These are phyloP conservation scores for Myiagra hebetior DNA, from an alignment of 2,113 vertebrate genomes.

Conservation along the genomic window DNA sequence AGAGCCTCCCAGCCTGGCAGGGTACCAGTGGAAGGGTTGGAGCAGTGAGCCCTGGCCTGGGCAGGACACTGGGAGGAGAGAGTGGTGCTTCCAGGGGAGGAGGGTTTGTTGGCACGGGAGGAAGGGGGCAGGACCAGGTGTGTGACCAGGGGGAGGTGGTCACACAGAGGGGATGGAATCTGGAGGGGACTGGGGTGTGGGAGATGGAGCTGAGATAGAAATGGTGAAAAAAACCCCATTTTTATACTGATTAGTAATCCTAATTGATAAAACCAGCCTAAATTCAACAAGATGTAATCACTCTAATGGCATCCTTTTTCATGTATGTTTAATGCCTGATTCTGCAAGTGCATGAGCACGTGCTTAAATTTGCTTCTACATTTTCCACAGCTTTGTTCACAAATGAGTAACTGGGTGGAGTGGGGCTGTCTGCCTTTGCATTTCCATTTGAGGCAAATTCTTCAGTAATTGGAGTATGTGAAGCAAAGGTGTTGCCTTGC, in stretches of 20 bases:
- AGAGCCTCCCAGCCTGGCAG: background rate
- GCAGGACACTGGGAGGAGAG: background rate
- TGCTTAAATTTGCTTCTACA: background rate
- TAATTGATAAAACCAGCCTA: background rate
- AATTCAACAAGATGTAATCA: background rate
- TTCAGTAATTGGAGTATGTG: background rate
- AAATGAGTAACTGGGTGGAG: background rate
- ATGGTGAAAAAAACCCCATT: fast-evolving
- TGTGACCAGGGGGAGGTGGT: background rate
- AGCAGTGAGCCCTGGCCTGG: background rate
- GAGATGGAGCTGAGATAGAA: background rate
- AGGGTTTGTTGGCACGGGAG: background rate
- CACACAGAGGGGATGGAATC: background rate
- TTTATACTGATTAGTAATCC: background rate
- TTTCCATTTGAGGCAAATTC: background rate
- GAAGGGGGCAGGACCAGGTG: background rate
- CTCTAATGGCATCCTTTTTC: background rate
- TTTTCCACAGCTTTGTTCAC: background rate
- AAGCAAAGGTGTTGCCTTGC: background rate
- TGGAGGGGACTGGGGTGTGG: background rate
- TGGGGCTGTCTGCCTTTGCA: background rate
- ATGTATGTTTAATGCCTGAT: background rate
- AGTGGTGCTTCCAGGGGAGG: background rate
- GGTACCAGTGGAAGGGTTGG: background rate
- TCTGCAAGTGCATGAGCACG: background rate